phyloP scores from a whole-genome alignment of 2,797 vertebrate species.

The Gallinago nigripennis region DNA sequence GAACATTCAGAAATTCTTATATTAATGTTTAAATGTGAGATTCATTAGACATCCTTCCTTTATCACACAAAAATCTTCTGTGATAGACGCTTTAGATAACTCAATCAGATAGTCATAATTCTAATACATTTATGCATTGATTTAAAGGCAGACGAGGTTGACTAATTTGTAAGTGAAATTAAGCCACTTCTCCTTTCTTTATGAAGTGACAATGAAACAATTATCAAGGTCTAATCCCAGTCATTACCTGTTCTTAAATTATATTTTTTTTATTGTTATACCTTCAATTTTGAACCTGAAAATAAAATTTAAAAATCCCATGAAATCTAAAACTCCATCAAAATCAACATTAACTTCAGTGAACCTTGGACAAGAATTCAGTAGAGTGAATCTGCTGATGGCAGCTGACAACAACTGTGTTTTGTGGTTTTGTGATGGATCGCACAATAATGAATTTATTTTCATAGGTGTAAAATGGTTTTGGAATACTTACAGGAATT shows the following conservation, averaged over 20 bases:
- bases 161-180: not conserved
- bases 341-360: not conserved
- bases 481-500: not conserved
- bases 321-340: not conserved
- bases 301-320: rapidly evolving
- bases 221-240: not conserved
- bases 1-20: not conserved
- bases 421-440: not conserved
- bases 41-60: not conserved
- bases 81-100: not conserved
- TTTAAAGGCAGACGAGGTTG: not conserved
- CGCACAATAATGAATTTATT: not conserved
- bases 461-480: not conserved
- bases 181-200: not conserved
- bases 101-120: not conserved
- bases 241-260: not conserved
- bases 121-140: not conserved
- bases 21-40: not conserved
- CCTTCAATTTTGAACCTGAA: not conserved
- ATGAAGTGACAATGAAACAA: rapidly evolving
- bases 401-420: not conserved
- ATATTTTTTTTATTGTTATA: not conserved
- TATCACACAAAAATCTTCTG: not conserved
- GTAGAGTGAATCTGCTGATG: not conserved
- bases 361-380: not conserved